Base-by-base conservation (phyloP, 2,888 invertebrate genomes). In the Eilema sororculum region DNA sequence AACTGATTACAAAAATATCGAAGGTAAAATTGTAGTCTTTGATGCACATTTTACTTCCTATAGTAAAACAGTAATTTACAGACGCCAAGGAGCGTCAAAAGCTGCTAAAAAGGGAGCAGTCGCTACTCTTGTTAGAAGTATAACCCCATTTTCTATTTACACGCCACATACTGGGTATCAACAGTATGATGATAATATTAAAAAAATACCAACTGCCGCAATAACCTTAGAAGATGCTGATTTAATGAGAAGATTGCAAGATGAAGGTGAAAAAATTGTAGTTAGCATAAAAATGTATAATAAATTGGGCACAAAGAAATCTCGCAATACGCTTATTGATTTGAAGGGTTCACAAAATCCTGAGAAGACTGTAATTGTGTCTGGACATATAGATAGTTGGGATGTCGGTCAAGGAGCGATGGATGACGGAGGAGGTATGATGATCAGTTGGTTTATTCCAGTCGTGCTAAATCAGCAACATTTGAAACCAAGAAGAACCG, bases 331-430 rank as follows among this genome's bases (percentile, higher is more conserved):
- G 0, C 91, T 98, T 8, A 96, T 96, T 1, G 98, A 98, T 89
- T 91, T 97, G 10, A 90, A 86, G 82, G 97, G 97, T 0, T 88
- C 79, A 16, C 79, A 84, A 12, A 41, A 89, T 62, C 90, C 91
- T 16, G 91, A 95, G 52, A 91, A 93, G 80, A 91, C 97, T 0
- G 98, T 98, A 0, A 94, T 98, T 8, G 96, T 98, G 56, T 98
- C 98, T 6, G 98, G 98, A 8, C 98, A 98, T 86, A 95, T 98
- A 59, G 98, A 98, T 86, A 97, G 97, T 85, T 98, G 98, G 98
- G 98, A 98, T 89, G 97, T 98, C n/a, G 98, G 98, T 3, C 96
- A 97, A 82, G 98, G 98, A n/a, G 98, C 98, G 0, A 98, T 98
- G 97, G 98, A 98, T 86, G 98, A 98, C 80, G 98, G 97, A 33